phyloP scores from a whole-genome alignment of 2,797 vertebrate species.

The Gymnodraco acuticeps region DNA sequence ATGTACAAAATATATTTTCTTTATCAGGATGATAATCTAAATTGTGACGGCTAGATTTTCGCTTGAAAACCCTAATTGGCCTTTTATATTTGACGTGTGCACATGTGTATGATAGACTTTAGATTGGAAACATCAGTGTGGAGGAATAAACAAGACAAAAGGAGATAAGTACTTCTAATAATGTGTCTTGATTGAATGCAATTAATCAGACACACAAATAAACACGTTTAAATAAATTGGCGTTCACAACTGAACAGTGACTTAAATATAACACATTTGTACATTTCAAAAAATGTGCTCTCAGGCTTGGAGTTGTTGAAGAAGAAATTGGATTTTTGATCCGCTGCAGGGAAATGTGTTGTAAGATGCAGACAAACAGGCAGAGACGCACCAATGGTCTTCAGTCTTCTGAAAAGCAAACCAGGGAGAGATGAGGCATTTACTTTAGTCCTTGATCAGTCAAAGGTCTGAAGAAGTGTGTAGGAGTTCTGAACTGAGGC shows the following conservation, averaged over 20 bases:
- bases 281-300: conserved; percentile 4
- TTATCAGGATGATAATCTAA: not conserved
- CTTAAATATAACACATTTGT: not conserved
- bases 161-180: conserved; percentile 20
- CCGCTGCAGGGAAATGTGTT: not conserved
- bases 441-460: conserved; percentile 43
- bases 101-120: not conserved
- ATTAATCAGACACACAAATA: conserved; percentile 12
- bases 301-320: not conserved
- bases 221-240: not conserved
- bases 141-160: not conserved
- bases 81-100: not conserved
- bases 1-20: not conserved
- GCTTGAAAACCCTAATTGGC: not conserved
- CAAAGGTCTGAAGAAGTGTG: conserved; percentile 27
- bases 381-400: conserved; percentile 19
- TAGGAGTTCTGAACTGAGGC: conserved; percentile 28
- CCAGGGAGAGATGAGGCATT: conserved; percentile 8
- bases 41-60: not conserved
- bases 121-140: not conserved
- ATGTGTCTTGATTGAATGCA: conserved; percentile 10
- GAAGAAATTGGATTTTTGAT: not conserved
- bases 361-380: not conserved
- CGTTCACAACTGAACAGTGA: conserved; percentile 3
- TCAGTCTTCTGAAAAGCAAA: conserved; percentile 23